phyloP scores from a whole-genome alignment of 2,797 vertebrate genomes.

The Diglossa cyanea region DNA sequence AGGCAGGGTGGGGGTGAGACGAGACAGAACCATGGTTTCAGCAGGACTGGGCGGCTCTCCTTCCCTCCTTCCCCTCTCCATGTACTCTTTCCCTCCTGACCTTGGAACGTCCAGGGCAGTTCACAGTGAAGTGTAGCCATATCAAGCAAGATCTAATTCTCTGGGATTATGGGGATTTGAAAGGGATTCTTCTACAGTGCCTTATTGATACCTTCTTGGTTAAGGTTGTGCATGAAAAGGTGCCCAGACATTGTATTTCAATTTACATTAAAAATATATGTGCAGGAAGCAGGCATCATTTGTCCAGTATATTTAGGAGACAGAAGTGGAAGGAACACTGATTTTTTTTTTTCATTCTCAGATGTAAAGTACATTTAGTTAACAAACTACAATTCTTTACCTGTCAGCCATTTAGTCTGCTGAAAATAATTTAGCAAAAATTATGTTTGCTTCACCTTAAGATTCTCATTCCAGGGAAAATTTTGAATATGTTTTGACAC shows the following conservation, averaged over 20 bases:
- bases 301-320: not conserved
- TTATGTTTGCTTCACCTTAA: not conserved
- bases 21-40: rapidly evolving
- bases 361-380: not conserved
- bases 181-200: not conserved
- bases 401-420: not conserved
- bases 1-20: rapidly evolving
- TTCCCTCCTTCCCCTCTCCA: not conserved
- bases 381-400: not conserved
- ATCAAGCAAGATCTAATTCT: not conserved
- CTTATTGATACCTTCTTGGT: not conserved
- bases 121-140: not conserved
- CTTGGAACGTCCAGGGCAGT: not conserved
- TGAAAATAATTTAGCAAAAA: not conserved
- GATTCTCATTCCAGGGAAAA: not conserved
- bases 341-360: not conserved
- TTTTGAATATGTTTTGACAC: not conserved
- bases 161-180: not conserved
- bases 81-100: not conserved
- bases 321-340: not conserved
- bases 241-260: not conserved
- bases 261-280: not conserved
- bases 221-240: not conserved
- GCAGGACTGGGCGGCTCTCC: not conserved
- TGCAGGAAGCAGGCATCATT: not conserved